Conservation (phyloP, 2,888 invertebrate species). For the Eremobia ochroleuca region DNA sequence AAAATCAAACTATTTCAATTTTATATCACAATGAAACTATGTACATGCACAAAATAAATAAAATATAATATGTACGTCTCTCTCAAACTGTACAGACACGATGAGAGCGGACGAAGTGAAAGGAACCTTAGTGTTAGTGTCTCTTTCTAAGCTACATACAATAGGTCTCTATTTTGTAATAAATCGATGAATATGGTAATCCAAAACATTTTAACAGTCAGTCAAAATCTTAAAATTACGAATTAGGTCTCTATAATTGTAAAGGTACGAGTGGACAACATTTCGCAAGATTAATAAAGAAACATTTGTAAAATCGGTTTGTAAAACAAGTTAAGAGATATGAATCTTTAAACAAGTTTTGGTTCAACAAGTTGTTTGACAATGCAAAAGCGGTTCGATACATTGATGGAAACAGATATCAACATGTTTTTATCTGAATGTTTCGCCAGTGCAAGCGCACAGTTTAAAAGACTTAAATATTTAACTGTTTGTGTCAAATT, state of each 20-base stretch:
- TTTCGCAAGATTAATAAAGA: background rate
- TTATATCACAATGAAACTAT: too few relatives aligned
- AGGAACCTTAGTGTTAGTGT: too few relatives aligned
- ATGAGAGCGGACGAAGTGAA: background rate
- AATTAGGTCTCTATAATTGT: background rate
- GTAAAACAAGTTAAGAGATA: background rate
- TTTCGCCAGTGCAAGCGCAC: background rate
- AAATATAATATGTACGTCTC: background rate
- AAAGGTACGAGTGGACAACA: background rate
- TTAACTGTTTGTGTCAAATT: constrained; percentile 23
- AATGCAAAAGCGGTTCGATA: background rate
- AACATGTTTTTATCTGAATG: background rate
- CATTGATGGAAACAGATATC: background rate
- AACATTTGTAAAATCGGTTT: background rate
- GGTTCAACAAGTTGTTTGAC: background rate
- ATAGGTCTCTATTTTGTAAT: background rate
- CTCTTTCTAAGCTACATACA: background rate
- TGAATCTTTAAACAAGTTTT: background rate
- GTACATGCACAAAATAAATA: background rate
- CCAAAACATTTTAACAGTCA: too few relatives aligned
- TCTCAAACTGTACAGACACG: background rate
- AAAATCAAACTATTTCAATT: background rate
- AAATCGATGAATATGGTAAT: background rate
- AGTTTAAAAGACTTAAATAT: constrained; percentile 30
- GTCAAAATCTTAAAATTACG: background rate